Conservation (phyloP, 2,113 vertebrate genomes). For the Melanostigma gelatinosum region DNA sequence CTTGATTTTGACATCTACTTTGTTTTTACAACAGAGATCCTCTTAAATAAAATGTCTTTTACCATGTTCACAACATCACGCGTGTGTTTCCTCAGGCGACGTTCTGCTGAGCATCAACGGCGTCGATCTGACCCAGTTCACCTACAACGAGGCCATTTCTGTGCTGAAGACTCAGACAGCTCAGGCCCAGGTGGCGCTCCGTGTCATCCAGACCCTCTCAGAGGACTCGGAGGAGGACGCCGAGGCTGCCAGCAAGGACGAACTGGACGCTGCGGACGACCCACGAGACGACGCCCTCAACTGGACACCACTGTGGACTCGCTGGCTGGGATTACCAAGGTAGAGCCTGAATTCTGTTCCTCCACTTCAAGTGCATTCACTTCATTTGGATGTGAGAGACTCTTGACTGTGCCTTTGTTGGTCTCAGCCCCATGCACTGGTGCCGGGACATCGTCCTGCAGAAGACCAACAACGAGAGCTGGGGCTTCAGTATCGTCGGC, state of each 20-base stretch:
- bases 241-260: conserved; percentile 65
- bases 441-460: conserved; percentile 90
- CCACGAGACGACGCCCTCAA: conserved; percentile 82
- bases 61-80: not conserved
- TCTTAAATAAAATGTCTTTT: not conserved
- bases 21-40: not conserved
- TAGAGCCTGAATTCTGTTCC: conserved; percentile 36
- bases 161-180: conserved; percentile 90
- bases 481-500: conserved; percentile 96
- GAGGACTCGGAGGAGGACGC: conserved; percentile 74
- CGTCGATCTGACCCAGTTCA: conserved; percentile 89
- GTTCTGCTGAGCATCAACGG: conserved; percentile 91
- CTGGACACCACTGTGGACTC: conserved; percentile 91
- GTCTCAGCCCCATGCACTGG: conserved; percentile 89
- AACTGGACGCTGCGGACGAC: conserved; percentile 78
- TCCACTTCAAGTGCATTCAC: not conserved
- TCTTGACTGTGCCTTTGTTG: conserved; percentile 8
- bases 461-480: conserved; percentile 91
- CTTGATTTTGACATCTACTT: not conserved
- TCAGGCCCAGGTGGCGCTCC: conserved; percentile 85
- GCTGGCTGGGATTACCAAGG: conserved; percentile 91
- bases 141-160: conserved; percentile 90
- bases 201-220: conserved; percentile 85
- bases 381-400: not conserved
- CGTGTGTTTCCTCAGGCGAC: conserved; percentile 82